phyloP scores from a whole-genome alignment of 1,140 invertebrate species.

The Diuraphis noxia region DNA sequence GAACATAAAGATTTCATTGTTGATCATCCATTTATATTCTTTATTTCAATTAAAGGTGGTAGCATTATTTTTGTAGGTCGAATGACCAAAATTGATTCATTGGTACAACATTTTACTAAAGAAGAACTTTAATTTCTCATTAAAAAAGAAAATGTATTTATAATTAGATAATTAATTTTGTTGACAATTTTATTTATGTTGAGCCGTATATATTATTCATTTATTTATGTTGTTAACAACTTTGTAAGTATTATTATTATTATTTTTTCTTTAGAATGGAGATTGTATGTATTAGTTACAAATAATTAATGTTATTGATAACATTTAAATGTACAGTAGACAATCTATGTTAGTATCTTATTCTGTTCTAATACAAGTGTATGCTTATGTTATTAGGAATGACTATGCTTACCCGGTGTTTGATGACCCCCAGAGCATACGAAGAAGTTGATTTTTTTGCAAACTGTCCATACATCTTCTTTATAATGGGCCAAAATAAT shows the following conservation, averaged over 20 bases:
- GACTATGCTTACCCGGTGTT: constrained; percentile 17
- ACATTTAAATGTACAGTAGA: not conserved
- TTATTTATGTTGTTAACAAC: not conserved
- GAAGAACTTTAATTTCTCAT: not conserved
- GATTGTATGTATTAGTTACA: not conserved
- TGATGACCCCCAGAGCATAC: not conserved
- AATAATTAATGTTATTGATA: not conserved
- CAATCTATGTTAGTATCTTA: not conserved
- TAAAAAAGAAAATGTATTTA: not conserved
- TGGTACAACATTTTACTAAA: not conserved
- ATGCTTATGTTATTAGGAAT: constrained; percentile 44
- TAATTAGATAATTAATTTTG: not conserved
- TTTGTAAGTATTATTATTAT: constrained; percentile 7
- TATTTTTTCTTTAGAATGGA: not conserved
- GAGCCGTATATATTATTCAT: not conserved
- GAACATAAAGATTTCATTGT: constrained; percentile 27
- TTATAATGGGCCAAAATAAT: constrained; percentile 25
- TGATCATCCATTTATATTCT: constrained; percentile 36
- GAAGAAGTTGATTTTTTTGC: constrained; percentile 32
- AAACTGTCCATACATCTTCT: constrained; percentile 39
- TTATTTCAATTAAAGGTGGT: constrained; percentile 5
- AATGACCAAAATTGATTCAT: not conserved
- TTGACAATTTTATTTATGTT: constrained; percentile 3
- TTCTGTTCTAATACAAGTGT: constrained; percentile 9
- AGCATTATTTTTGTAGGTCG: constrained; percentile 36